These are phyloP conservation scores for Hydraecia micacea DNA, from an alignment of 2,888 invertebrate species.

Conservation along the genomic window DNA sequence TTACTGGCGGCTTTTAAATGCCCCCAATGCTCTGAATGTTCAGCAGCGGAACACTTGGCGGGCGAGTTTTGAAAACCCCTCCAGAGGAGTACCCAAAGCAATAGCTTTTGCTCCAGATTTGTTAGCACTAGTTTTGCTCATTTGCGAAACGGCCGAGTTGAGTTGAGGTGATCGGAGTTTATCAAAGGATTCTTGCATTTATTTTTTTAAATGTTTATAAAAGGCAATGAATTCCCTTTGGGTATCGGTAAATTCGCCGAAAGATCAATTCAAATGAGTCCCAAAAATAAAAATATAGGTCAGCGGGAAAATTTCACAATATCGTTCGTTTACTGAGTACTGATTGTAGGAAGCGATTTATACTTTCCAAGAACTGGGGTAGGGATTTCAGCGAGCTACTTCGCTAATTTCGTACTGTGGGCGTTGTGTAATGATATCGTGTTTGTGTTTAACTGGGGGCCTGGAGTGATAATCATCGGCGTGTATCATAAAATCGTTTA, in stretches of 20 bases:
- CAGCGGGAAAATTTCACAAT: constrained; percentile 68
- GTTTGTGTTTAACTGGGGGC: constrained; percentile 48
- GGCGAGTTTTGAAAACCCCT: constrained; percentile 78
- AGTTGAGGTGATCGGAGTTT: constrained; percentile 68
- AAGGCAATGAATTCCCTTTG: constrained; percentile 44
- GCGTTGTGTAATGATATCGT: constrained; percentile 65
- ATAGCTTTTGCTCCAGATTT: constrained; percentile 79
- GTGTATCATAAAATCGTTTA: constrained; percentile 38
- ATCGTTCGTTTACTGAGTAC: constrained; percentile 61
- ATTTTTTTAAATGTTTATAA: constrained; percentile 50
- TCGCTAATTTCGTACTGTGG: constrained; percentile 70
- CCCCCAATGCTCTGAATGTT: constrained; percentile 72
- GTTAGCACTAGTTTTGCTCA: constrained; percentile 78
- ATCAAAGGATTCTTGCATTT: constrained; percentile 71
- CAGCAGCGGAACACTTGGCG: constrained; percentile 72
- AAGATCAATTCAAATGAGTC: constrained; percentile 42
- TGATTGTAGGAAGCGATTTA: constrained; percentile 72
- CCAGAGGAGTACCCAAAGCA: constrained; percentile 75
- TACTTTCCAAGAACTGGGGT: constrained; percentile 70
- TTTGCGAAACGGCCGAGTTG: constrained; percentile 72
- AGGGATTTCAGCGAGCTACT: constrained; percentile 70
- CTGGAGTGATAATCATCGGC: constrained; percentile 41
- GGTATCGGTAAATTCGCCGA: constrained; percentile 26
- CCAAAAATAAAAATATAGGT: constrained; percentile 62
- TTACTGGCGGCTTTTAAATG: constrained; percentile 80